These are phyloP conservation scores for Agelaius phoeniceus DNA, from an alignment of 2,113 vertebrate species.

Conservation along the genomic window DNA sequence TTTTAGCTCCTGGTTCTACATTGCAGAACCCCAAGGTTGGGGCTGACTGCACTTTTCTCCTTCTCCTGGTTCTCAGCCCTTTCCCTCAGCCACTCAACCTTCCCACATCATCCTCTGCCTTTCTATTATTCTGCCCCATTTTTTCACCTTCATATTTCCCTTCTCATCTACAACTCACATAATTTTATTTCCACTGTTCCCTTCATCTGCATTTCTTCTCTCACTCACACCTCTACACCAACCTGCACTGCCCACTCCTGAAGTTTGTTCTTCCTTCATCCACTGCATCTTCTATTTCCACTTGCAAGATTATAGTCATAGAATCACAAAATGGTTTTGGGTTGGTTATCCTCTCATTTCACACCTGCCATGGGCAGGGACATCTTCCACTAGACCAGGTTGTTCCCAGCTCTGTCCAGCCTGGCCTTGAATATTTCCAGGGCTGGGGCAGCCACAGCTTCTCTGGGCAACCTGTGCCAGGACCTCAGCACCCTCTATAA, in stretches of 20 bases:
- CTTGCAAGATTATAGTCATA: not conserved
- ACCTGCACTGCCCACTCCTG: not conserved
- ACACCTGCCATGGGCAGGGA: not conserved
- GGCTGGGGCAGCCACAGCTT: not conserved
- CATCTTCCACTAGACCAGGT: not conserved
- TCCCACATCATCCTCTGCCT: not conserved
- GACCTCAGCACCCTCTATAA: not conserved
- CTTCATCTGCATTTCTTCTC: not conserved
- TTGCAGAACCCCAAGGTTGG: not conserved
- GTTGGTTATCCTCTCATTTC: accelerated
- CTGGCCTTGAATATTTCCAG: not conserved
- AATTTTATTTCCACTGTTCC: not conserved
- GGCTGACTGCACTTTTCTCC: not conserved
- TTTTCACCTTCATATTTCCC: not conserved
- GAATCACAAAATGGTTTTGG: not conserved
- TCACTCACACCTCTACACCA: not conserved
- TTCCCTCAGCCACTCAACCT: constrained; percentile 54
- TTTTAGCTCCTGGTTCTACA: not conserved
- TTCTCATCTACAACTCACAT: not conserved
- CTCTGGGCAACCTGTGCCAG: not conserved
- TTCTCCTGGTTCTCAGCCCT: constrained; percentile 46
- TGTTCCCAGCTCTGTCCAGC: not conserved
- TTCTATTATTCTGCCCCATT: not conserved
- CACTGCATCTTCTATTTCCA: not conserved
- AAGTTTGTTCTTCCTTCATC: not conserved